Percentiles rank a stretch among this genome's conserved stretches.
Evolutionary conservation across 2,888 invertebrate species (phyloP).

Genomic region (Andrena marginata): DNA sequence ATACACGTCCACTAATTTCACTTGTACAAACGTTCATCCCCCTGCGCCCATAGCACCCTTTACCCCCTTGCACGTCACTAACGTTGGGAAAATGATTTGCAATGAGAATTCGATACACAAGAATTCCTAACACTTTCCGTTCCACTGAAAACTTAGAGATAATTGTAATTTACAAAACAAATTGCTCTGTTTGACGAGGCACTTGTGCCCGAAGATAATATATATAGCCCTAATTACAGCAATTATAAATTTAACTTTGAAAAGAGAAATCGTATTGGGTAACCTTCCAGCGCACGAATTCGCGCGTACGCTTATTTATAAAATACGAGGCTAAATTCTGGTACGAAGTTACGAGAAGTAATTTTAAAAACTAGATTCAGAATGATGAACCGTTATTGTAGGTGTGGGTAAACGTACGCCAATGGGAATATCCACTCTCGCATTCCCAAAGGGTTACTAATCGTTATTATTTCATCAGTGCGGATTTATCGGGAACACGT

Average conservation of each 20-base stretch:
- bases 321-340: too few relatives aligned
- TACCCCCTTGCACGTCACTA: background rate
- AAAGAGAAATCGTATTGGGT: too few relatives aligned
- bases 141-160: too few relatives aligned
- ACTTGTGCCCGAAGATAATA: too few relatives aligned
- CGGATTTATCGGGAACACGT: constrained; percentile 52
- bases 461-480: constrained; percentile 44
- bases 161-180: too few relatives aligned
- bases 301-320: too few relatives aligned
- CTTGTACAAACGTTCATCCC: constrained; percentile 46
- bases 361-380: background rate
- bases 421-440: constrained; percentile 24
- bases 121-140: too few relatives aligned
- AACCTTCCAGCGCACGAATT: too few relatives aligned
- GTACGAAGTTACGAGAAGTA: too few relatives aligned
- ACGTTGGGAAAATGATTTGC: background rate
- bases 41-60: constrained; percentile 15
- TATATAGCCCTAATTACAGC: too few relatives aligned
- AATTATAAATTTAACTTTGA: too few relatives aligned
- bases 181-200: too few relatives aligned
- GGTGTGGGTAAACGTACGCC: constrained; percentile 9
- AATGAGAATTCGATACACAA: background rate
- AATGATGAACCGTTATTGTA: background rate
- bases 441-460: constrained; percentile 43
- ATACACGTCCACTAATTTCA: constrained; percentile 59